These are phyloP conservation scores for Trimorus sp. DNA, from an alignment of 2,888 invertebrate genomes.

Conservation along the genomic window DNA sequence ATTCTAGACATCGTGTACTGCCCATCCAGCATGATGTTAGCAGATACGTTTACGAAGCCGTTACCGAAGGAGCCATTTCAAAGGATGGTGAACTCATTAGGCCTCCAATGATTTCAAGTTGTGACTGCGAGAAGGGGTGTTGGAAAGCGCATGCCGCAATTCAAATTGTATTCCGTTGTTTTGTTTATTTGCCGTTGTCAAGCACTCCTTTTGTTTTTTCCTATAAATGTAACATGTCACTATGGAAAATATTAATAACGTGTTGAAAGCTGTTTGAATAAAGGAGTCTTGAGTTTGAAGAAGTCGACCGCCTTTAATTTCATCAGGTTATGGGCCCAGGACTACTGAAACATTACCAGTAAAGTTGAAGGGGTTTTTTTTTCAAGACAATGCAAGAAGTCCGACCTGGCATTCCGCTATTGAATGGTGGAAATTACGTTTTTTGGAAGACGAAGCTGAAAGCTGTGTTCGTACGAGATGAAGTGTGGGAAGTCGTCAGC, in stretches of 20 bases:
- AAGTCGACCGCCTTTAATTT: too few species aligned
- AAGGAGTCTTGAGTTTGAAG: too few species aligned
- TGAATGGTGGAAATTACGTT: conserved; percentile 63
- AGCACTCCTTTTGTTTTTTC: too few species aligned
- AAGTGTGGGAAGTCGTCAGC: conserved; percentile 54
- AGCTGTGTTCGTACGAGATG: conserved; percentile 61
- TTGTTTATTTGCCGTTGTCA: too few species aligned
- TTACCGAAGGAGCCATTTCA: conserved; percentile 16
- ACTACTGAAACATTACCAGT: too few species aligned
- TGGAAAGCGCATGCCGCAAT: not conserved
- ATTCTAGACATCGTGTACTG: conserved; percentile 28
- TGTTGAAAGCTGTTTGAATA: too few species aligned
- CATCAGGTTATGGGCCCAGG: too few species aligned
- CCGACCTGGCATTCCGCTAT: conserved; percentile 4
- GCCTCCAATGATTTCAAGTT: not conserved
- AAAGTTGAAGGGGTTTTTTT: too few species aligned
- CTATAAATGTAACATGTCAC: too few species aligned
- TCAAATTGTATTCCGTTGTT: too few species aligned
- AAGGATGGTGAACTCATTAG: not conserved
- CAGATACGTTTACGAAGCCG: conserved; percentile 38
- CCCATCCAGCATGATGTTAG: conserved; percentile 20
- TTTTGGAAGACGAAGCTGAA: conserved; percentile 65
- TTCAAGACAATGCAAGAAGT: not conserved
- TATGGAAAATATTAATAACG: too few species aligned
- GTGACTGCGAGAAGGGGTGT: conserved; percentile 27